Conservation (phyloP, 2,113 vertebrate genomes). For the Limnothrissa miodon region DNA sequence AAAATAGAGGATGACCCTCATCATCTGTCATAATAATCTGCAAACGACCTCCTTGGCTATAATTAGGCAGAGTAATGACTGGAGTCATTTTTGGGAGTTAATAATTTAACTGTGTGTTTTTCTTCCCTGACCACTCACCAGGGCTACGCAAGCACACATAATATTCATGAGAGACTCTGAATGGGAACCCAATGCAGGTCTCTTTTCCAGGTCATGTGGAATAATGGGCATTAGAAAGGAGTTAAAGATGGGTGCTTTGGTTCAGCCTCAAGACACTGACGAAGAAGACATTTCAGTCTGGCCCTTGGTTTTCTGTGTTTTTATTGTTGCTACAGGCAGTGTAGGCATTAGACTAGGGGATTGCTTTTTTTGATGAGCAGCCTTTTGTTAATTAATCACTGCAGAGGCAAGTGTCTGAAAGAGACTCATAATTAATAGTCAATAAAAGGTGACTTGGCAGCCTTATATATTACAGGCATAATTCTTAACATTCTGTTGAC, state of each 20-base stretch:
- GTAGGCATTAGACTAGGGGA: neutral
- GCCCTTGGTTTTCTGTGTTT: neutral
- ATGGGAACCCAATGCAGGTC: neutral
- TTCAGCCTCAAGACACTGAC: neutral
- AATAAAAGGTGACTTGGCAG: neutral
- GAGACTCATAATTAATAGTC: neutral
- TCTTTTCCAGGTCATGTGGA: neutral
- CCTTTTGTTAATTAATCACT: neutral
- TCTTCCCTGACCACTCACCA: constrained; percentile 31
- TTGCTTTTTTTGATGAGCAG: neutral
- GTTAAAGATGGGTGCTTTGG: neutral
- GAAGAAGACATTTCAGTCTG: neutral
- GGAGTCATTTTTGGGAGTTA: constrained; percentile 35
- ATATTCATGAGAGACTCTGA: constrained; percentile 6
- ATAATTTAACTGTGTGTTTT: constrained; percentile 43
- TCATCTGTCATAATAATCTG: constrained; percentile 45
- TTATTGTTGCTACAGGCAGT: neutral
- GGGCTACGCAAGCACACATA: neutral
- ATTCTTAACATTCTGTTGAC: neutral
- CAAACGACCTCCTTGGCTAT: constrained; percentile 41
- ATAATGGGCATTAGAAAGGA: neutral
- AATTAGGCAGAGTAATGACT: constrained; percentile 47
- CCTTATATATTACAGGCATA: neutral
- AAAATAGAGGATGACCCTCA: constrained; percentile 24
- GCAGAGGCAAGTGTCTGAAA: neutral